These are phyloP conservation scores for Eidolon helvum DNA, from an alignment of 2,113 vertebrate genomes.

Conservation along the genomic window DNA sequence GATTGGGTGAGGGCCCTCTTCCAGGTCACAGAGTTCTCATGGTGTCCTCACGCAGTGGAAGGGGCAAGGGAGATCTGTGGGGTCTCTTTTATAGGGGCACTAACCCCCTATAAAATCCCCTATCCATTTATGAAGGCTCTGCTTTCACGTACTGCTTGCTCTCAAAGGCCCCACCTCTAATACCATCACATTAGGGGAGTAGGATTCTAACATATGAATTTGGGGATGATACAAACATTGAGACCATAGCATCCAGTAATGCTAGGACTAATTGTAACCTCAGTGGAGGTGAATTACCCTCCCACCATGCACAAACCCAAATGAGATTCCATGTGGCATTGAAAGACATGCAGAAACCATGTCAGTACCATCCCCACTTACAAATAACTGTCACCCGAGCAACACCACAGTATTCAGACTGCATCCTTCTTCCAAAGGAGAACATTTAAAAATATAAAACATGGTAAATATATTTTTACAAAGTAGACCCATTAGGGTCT, in stretches of 20 bases:
- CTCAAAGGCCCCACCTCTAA: background rate
- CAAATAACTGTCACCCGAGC: background rate
- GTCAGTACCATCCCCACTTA: background rate
- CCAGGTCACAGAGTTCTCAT: background rate
- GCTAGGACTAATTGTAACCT: background rate
- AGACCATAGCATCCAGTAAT: background rate
- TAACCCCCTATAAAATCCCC: background rate
- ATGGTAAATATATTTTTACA: background rate
- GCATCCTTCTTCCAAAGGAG: background rate
- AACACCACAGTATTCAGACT: background rate
- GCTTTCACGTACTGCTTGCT: too few relatives aligned
- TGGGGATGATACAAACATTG: background rate
- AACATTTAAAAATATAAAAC: background rate
- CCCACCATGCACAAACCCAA: background rate
- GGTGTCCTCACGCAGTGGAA: background rate
- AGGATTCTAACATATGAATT: background rate
- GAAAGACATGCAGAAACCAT: background rate
- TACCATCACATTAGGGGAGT: too few relatives aligned
- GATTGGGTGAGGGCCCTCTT: background rate
- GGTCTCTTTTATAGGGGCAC: background rate
- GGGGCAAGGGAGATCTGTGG: background rate
- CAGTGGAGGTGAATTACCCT: background rate
- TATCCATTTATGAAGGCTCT: too few relatives aligned
- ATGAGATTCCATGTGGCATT: background rate
- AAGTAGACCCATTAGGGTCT: background rate